Percentiles rank a stretch among this genome's conserved stretches.
phyloP scores from a whole-genome alignment of 2,888 invertebrate species.

The Erynnis tages region DNA sequence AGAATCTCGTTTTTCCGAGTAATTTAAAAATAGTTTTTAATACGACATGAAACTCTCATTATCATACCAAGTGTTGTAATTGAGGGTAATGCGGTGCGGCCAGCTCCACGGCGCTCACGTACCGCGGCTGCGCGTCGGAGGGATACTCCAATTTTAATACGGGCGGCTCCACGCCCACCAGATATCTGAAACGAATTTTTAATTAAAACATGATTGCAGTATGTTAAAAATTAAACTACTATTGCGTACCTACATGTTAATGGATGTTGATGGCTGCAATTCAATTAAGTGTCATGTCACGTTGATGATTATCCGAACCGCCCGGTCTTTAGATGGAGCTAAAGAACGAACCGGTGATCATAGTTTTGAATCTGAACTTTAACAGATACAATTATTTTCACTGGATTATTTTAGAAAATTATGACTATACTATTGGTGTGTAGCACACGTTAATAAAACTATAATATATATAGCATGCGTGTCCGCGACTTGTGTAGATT shows the following conservation, averaged over 20 bases:
- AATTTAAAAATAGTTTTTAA: slow-evolving; percentile 21
- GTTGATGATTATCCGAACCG: neutral
- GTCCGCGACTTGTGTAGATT: too few species aligned
- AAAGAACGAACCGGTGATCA: too few species aligned
- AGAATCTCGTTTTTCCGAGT: slow-evolving; percentile 6
- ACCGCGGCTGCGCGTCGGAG: slow-evolving; percentile 83
- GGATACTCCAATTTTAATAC: slow-evolving; percentile 88
- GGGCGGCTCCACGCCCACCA: slow-evolving; percentile 93
- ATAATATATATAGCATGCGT: too few species aligned
- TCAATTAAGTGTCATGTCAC: neutral
- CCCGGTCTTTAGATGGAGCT: too few species aligned
- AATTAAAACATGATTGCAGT: slow-evolving; percentile 3
- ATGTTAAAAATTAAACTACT: neutral
- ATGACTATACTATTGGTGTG: too few species aligned
- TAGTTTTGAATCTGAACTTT: too few species aligned
- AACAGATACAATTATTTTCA: too few species aligned
- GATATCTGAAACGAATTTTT: slow-evolving; percentile 77
- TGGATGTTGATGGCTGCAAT: slow-evolving; percentile 1
- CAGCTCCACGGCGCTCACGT: slow-evolving; percentile 87
- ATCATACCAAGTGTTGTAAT: slow-evolving; percentile 58
- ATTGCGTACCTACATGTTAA: slow-evolving; percentile 1
- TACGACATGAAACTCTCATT: slow-evolving; percentile 13
- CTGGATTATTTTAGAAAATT: too few species aligned
- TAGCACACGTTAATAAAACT: too few species aligned
- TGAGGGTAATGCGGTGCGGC: slow-evolving; percentile 73